Base-by-base conservation (phyloP, 2,797 vertebrate genomes). In the Lycodopsis pacificus region DNA sequence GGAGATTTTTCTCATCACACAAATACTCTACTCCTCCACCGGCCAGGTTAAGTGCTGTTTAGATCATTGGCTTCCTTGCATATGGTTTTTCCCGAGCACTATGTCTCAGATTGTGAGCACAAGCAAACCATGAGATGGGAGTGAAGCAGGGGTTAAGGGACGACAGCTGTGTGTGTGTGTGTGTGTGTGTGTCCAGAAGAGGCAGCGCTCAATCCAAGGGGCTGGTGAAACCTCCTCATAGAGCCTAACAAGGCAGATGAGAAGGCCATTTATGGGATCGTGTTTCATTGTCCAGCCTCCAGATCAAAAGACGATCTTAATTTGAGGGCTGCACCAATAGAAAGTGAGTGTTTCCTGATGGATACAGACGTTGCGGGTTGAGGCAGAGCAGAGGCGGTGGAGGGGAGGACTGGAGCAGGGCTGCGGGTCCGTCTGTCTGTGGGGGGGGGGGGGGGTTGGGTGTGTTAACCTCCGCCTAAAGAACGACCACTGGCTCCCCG, bases 201-300 rank as follows among this genome's bases (percentile, higher is more conserved):
- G 90, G 87, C 88, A 82, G 72, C 77, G 66, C 89, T 88, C 82
- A 71, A 19, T 83, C 73, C 76, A 74, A 81, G 70, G 65, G 71
- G 81, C 80, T 79, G 73, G 65, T 82, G 84, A 89, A 91, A 89
- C 90, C 91, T 91, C 86, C 92, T 88, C 90, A 84, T 75, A 73
- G 82, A 73, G 76, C 80, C 93, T 95, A 96, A 96, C 93, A 85
- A 95, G 92, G 92, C 93, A 92, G 94, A 96, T 91, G 93, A 95
- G 92, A 88, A 92, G 90, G 82, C 86, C 90, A 83, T 94, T 95
- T 95, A 94, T 91, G 86, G 91, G 94, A 94, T 96, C 94, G 66
- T 49, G 63, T 96, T 95, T 94, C 95, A 93, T 94, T 89, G 87
- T 92, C 93, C 91, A 64, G 89, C 89, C 91, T 87, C 85, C 85